Conservation (phyloP, 2,797 vertebrate species). For the Poeciliopsis paucimaculata region DNA sequence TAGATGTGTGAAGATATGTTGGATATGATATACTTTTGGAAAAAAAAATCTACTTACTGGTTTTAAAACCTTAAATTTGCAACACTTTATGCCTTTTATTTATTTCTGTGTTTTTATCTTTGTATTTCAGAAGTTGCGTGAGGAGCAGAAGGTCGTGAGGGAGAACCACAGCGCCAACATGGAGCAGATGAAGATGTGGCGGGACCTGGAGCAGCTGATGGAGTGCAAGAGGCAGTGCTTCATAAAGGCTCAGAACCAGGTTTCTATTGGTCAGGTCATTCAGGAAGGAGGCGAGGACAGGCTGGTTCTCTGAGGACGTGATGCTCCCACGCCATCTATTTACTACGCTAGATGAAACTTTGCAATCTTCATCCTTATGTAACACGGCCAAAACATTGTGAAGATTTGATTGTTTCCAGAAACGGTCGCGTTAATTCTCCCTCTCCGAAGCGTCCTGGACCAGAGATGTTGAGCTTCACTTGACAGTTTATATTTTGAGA, state of each 20-base stretch:
- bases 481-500: slow-evolving; percentile 11
- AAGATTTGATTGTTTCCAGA: not conserved
- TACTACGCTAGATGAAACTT: not conserved
- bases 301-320: slow-evolving; percentile 85
- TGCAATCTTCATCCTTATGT: not conserved
- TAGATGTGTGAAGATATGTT: not conserved
- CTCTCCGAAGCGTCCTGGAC: not conserved
- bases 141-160: slow-evolving; percentile 91
- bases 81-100: not conserved
- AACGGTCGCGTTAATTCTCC: not conserved
- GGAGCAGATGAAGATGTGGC: slow-evolving; percentile 97
- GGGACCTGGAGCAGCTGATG: slow-evolving; percentile 91
- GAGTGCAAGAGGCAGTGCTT: slow-evolving; percentile 94
- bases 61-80: not conserved
- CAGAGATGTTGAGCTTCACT: not conserved
- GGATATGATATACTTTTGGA: not conserved
- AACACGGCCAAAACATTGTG: not conserved
- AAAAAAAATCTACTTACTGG: no score
- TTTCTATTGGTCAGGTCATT: slow-evolving; percentile 89
- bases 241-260: slow-evolving; percentile 88
- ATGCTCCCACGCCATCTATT: not conserved
- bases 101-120: not conserved
- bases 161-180: slow-evolving; percentile 92
- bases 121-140: slow-evolving; percentile 88
- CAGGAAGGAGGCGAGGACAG: slow-evolving; percentile 93